phyloP scores from a whole-genome alignment of 2,113 vertebrate species.

The Sceloporus undulatus region DNA sequence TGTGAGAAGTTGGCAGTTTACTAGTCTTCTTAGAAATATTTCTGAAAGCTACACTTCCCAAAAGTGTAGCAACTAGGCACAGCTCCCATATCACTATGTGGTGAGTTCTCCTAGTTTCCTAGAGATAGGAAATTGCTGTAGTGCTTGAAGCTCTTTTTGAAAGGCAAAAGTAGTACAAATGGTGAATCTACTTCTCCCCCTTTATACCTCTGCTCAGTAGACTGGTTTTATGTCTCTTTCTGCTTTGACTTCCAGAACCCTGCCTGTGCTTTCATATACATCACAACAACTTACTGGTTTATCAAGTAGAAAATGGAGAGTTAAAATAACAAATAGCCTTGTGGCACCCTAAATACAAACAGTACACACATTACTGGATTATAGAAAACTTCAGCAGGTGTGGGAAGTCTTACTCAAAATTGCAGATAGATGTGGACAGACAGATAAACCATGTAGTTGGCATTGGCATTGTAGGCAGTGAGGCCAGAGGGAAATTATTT shows the following conservation, averaged over 20 bases:
- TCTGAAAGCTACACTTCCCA: neutral
- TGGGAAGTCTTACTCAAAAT: neutral
- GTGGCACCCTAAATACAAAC: no score
- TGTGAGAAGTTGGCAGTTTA: neutral
- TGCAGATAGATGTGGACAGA: neutral
- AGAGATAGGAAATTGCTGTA: no score
- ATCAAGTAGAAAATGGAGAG: no score
- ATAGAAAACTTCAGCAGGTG: neutral
- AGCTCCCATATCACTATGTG: neutral
- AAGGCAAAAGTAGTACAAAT: neutral
- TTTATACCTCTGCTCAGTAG: neutral
- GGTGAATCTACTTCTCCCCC: neutral
- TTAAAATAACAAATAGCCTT: no score
- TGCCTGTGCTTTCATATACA: neutral
- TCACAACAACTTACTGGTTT: neutral
- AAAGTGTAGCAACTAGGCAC: neutral
- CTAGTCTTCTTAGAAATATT: neutral
- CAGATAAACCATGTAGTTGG: neutral
- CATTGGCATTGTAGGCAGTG: neutral
- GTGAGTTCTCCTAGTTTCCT: neutral
- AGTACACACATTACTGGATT: neutral
- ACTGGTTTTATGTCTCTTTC: neutral
- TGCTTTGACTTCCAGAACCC: neutral
- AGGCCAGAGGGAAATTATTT: neutral
- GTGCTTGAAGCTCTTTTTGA: no score